phyloP scores from a whole-genome alignment of 2,797 vertebrate species.

The Coregonus sp. region DNA sequence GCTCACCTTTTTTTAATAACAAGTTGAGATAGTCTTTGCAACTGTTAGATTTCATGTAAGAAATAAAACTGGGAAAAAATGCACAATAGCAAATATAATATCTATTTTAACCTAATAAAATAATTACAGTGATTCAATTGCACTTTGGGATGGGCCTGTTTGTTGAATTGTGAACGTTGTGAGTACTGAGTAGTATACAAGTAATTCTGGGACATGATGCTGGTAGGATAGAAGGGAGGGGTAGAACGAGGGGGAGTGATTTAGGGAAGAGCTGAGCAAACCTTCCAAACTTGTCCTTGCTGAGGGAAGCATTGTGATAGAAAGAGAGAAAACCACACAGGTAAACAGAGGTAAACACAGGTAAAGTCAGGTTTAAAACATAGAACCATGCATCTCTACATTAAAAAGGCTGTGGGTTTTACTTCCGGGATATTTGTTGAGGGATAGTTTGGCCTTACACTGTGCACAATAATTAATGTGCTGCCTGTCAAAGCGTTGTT shows the following conservation, averaged over 20 bases:
- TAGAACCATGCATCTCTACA: constrained; percentile 51
- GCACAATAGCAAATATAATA: not conserved
- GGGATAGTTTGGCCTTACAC: not conserved
- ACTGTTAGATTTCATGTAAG: not conserved
- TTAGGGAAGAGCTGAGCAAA: constrained; percentile 97
- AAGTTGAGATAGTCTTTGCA: not conserved
- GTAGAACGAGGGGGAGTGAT: constrained; percentile 33
- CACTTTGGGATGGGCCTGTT: not conserved
- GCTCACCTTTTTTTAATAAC: not conserved
- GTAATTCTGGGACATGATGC: constrained; percentile 83
- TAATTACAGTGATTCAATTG: not conserved
- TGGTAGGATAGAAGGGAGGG: constrained; percentile 59
- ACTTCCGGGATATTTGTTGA: not conserved
- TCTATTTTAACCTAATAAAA: not conserved
- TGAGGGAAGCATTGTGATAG: constrained; percentile 98
- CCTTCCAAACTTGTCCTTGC: constrained; percentile 99
- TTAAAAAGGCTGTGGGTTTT: constrained; percentile 58
- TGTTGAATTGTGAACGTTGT: constrained; percentile 62
- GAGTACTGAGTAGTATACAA: constrained; percentile 74
- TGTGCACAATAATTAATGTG: not conserved
- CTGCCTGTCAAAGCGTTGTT: not conserved
- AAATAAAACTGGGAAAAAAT: not conserved
- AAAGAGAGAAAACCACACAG: constrained; percentile 88
- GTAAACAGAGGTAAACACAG: constrained; percentile 71
- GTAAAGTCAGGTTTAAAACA: constrained; percentile 38